Conservation (phyloP, 2,113 vertebrate species). For the Philantomba maxwellii region DNA sequence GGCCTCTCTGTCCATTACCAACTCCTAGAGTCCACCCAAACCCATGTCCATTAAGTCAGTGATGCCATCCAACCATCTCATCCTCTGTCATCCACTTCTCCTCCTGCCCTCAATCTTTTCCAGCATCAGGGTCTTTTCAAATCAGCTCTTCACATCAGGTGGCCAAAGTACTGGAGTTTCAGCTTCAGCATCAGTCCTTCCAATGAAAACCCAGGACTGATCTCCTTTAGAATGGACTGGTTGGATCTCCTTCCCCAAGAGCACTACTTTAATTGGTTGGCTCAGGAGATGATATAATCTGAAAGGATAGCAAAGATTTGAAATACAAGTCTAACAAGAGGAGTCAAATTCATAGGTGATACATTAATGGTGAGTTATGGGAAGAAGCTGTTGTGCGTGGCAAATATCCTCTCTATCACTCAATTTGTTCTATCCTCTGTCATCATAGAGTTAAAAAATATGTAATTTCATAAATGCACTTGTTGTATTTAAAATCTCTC, state of each 20-base stretch:
- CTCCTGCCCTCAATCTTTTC: too few species aligned
- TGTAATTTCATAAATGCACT: not conserved
- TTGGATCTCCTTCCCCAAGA: not conserved
- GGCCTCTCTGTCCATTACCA: too few species aligned
- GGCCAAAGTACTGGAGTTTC: too few species aligned
- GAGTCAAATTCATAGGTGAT: not conserved
- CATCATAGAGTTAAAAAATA: not conserved
- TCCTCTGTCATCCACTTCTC: too few species aligned
- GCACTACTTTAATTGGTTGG: not conserved
- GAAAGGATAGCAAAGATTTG: not conserved
- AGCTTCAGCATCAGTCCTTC: too few species aligned
- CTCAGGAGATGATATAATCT: not conserved
- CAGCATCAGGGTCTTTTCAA: too few species aligned
- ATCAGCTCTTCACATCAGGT: too few species aligned
- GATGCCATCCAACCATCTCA: too few species aligned
- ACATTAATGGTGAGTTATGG: not conserved
- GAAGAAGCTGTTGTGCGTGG: not conserved
- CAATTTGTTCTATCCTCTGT: not conserved
- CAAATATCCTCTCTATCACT: not conserved
- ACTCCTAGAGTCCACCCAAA: too few species aligned
- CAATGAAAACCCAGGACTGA: too few species aligned
- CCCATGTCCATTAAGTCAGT: too few species aligned
- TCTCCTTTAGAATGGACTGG: too few species aligned
- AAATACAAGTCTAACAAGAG: not conserved
- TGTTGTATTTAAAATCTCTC: not conserved